Base-by-base conservation (phyloP, 2,888 invertebrate genomes). In the Eudiplozoon nipponicum region DNA sequence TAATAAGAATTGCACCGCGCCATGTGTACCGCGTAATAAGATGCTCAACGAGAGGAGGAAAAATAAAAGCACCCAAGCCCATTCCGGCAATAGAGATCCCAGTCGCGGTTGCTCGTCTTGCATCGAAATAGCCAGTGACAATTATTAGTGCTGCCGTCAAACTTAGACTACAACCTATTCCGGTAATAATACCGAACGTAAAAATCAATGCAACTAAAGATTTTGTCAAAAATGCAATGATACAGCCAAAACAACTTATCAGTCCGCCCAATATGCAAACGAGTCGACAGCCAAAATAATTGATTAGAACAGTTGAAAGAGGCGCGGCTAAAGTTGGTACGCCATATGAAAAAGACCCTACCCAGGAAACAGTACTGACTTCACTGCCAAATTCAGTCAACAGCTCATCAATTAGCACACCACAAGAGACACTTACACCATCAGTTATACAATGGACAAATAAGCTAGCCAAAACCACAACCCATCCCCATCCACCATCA, bases 401-500 rank as follows among this genome's bases (percentile, higher is more conserved):
- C 5, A 31, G 13, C 13, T 31, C 31, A 13, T 15, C 13, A n/a
- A 31, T 15, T 7, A 31, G 31, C 4, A 31, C 31, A 5, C 31
- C 31, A 31, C n/a, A 31, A n/a, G 31, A 31, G 5, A 31, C 13
- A 13, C n/a, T 31, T 15, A 31, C 17, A 5, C 31, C 31, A 5
- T 31, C 31, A 15, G 13, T 17, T 15, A 31, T n/a, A n/a, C n/a
- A 5, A n/a, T 31, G 31, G 17, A 31, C 17, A n/a, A 31, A 31
- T 45, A 55, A 52, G 2, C 53, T 50, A 3, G 52, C 52, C 3
- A 52, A 20, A 19, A 53, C 48, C 11, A 55, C 49, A 42, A 52
- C 40, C 55, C 55, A 55, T 0, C 54, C 54, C 49, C 52, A 55
- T 1, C 54, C 54, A 2, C 55, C 55, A 40, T 55, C 54, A 2